These are phyloP conservation scores for Apis laboriosa DNA, from an alignment of 1,140 invertebrate species.

Conservation along the genomic window DNA sequence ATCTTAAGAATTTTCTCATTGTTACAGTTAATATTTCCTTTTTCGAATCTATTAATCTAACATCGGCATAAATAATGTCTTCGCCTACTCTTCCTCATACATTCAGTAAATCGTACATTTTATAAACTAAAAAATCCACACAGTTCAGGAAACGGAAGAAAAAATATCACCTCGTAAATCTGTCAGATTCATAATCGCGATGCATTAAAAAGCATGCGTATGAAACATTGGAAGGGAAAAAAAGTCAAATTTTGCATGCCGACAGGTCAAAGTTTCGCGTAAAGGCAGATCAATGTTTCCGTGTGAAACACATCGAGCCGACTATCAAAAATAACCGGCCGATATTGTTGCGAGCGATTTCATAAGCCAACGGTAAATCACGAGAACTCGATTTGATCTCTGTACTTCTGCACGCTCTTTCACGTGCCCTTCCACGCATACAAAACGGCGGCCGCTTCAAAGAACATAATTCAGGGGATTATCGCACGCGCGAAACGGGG, in stretches of 20 bases:
- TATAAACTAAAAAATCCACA: constrained; percentile 3
- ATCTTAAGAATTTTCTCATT: no score
- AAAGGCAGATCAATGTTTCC: constrained; percentile 51
- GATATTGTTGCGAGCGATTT: constrained; percentile 55
- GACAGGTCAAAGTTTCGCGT: constrained; percentile 19
- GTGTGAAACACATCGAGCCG: constrained; percentile 19
- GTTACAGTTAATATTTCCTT: neutral
- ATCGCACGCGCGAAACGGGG: constrained; percentile 58
- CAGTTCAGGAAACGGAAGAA: neutral
- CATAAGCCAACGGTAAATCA: constrained; percentile 61
- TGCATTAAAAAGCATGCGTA: neutral
- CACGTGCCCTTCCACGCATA: constrained; percentile 54
- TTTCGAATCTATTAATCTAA: neutral
- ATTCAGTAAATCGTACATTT: constrained; percentile 20
- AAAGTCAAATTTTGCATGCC: constrained; percentile 6
- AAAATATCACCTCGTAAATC: constrained; percentile 5
- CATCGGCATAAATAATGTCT: neutral
- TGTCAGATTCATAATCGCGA: constrained; percentile 6
- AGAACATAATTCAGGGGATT: constrained; percentile 69
- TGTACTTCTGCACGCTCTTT: constrained; percentile 46
- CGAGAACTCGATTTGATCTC: constrained; percentile 58
- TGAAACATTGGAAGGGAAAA: neutral
- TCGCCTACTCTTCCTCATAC: neutral
- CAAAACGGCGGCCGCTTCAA: constrained; percentile 62
- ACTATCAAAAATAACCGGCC: constrained; percentile 47